Percentiles rank a stretch among this genome's conserved stretches.
phyloP scores from a whole-genome alignment of 2,113 vertebrate genomes.

The Acanthisitta chloris region DNA sequence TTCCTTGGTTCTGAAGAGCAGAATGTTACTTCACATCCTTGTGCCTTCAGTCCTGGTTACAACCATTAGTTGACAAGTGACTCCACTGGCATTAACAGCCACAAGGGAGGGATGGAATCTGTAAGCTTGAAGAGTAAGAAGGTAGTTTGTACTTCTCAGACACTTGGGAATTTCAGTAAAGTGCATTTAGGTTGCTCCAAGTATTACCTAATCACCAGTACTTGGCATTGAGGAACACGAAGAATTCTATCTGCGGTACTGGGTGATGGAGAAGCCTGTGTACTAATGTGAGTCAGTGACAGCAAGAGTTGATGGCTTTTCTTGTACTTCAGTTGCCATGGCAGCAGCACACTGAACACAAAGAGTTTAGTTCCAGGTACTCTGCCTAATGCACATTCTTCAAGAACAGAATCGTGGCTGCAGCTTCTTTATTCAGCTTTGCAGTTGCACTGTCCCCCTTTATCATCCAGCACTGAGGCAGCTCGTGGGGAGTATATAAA shows the following conservation, averaged over 20 bases:
- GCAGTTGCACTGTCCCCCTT: neutral
- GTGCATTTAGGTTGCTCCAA: neutral
- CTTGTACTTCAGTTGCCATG: slow-evolving; percentile 27
- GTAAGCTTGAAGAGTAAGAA: neutral
- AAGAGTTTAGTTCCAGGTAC: neutral
- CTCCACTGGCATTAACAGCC: neutral
- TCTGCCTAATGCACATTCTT: neutral
- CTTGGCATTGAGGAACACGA: neutral
- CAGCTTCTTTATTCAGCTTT: neutral
- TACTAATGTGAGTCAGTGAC: neutral
- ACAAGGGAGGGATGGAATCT: neutral
- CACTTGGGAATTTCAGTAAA: neutral
- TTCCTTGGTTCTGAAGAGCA: neutral
- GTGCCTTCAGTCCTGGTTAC: neutral
- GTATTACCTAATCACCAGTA: neutral
- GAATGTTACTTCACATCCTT: neutral
- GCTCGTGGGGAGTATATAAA: neutral
- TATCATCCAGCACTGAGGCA: neutral
- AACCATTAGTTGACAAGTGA: neutral
- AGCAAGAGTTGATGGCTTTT: neutral
- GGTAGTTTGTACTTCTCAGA: neutral
- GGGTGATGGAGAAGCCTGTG: neutral
- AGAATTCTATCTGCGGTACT: neutral
- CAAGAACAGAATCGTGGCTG: neutral
- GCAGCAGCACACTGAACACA: neutral